Percentiles rank a stretch among this genome's conserved stretches.
phyloP scores from a whole-genome alignment of 2,797 vertebrate species.

The Carcharodon carcharias region DNA sequence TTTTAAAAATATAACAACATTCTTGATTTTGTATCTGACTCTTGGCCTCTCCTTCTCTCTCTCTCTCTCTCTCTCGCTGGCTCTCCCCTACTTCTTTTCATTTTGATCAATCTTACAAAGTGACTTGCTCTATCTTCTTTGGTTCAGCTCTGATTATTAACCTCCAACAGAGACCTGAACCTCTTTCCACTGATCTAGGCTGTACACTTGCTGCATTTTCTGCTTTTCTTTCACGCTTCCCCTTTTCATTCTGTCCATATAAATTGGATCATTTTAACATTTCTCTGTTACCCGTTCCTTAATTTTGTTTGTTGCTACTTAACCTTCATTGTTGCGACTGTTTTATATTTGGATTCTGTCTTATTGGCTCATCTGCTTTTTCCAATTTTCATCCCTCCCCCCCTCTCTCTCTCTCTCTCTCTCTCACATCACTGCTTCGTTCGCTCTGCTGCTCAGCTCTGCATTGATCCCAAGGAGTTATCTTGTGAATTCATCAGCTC shows the following conservation, averaged over 20 bases:
- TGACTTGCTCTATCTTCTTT: not conserved
- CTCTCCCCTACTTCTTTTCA: not conserved
- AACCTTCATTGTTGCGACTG: not conserved
- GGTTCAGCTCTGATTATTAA: not conserved
- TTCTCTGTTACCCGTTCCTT: not conserved
- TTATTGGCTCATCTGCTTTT: not conserved
- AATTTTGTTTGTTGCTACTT: not conserved
- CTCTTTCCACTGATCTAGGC: not conserved
- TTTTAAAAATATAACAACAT: not conserved
- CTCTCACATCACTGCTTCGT: not conserved
- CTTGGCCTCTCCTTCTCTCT: not conserved
- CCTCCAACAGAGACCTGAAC: not conserved
- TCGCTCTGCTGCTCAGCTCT: not conserved
- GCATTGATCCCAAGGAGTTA: not conserved
- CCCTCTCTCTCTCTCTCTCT: too few relatives aligned
- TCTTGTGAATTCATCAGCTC: not conserved
- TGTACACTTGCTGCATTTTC: not conserved
- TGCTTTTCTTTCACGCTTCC: not conserved
- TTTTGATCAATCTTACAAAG: not conserved
- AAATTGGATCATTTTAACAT: not conserved
- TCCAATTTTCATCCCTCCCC: not conserved
- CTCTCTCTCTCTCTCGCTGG: not conserved
- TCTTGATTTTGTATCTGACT: not conserved
- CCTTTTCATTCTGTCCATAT: not conserved
- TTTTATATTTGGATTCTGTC: not conserved